Base-by-base conservation (phyloP, 2,888 invertebrate species). In the Aleiodes alternator region DNA sequence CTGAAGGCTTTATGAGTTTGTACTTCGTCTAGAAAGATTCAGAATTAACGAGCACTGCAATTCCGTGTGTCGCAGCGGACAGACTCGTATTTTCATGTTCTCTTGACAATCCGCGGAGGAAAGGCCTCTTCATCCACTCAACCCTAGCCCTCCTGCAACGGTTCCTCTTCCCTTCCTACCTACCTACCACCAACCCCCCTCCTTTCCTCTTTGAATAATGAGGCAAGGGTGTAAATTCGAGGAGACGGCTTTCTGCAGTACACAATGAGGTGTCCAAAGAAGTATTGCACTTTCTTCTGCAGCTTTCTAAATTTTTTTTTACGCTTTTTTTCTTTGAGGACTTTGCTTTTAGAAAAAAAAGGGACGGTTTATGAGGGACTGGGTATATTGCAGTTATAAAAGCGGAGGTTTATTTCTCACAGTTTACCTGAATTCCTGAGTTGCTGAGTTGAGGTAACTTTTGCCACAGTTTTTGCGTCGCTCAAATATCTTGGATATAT, bases 321-420 rank as follows among this genome's bases (percentile, higher is more conserved):
- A 23, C 34, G 66, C 73, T 72, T 76, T 69, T 75, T 79, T 78
- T 80, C 79, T 76, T 80, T 76, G 80, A 82, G 81, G 84, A 83
- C 81, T 80, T 82, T 57, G 84, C 84, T 85, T 87, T 23, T 23
- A 23, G 23, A 23, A 23, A 23, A 23, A 23, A 23, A 23, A 23
- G 2, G 23, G 23, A 23, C 23, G 23, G 23, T 23, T 23, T 23
- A 23, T 23, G 23, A 23, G 23, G 23, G 23, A 23, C 23, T 23
- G 23, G 23, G 23, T 23, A 23, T 23, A 23, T 23, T 23, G 23
- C 23, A 23, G 23, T 23, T 23, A 23, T 23, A 23, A 23, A 23
- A 23, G 23, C 23, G 23, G 23, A 23, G 23, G 23, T 23, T 23
- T 23, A 23, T 23, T 23, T 23, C 23, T 23, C 23, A 23, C 23